Evolutionary conservation across 2,113 vertebrate genomes (phyloP), one percentile per base, ranked within the genome.

Genomic region (Ia io): DNA sequence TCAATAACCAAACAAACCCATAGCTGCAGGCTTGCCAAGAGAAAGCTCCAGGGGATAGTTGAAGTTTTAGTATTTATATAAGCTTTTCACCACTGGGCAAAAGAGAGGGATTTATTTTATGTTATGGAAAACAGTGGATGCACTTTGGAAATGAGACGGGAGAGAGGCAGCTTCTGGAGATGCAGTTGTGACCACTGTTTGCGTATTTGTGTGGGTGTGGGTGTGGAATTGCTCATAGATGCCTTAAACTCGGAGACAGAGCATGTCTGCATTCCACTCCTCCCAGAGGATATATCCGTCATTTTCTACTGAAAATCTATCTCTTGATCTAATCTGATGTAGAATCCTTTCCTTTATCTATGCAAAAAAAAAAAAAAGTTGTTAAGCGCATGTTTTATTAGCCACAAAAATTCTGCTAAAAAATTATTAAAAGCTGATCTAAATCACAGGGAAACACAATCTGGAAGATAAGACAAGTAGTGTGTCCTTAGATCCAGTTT

Each of bases 61-160:
- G 96, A 93, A 97, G 59, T 89, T 97, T 97, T 92, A 96, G 51
- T 76, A 97, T 97, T 95, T 97, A 61, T 92, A 97, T 96, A 97
- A 79, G 35, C 90, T 97, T 97, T 96, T 96, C 85, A 90, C 96
- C 89, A 91, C 88, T 79, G 70, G 3, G 8, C 73, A 95, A 96
- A 32, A 97, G 25, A 40, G 9, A 88, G 87, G 90, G 91, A 83
- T 69, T 23, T 59, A 93, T 70, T 74, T 95, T 42, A 80, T 95
- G 93, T 87, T 93, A 92, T 93, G 93, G 88, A 97, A 97, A 97
- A 97, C n/a, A 97, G 96, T 6, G 13, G 70, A 90, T 85, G 77
- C 18, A 56, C 63, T 96, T 96, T 80, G 49, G 84, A 97, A 96
- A 88, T 12, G 53, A 53, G 73, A 88, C 30, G 32, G 42, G 35